Evolutionary conservation across 2,888 invertebrate species (phyloP), one percentile per base, ranked within the genome.

Genomic region (Scelioninae gen. 1): DNA sequence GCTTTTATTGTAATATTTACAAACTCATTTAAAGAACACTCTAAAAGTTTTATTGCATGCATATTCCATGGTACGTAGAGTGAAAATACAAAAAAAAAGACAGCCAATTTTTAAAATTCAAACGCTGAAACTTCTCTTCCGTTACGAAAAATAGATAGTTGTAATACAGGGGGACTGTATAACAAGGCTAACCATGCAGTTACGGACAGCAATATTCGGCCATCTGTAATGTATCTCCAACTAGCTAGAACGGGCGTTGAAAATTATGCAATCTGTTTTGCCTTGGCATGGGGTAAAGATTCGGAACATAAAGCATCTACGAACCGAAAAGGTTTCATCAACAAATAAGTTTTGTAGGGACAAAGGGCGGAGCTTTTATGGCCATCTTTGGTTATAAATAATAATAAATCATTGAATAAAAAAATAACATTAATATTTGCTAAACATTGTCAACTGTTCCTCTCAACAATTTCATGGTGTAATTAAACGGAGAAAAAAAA

Each of bases 181-280:
- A 10, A 15, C 23, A 51, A 65, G 56, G 71, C 65, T 71, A 78
- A 78, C 56, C 16, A 10, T 55, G 38, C 45, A 55, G 40, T 56
- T 51, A 71, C 23, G 43, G 38, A 60, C 34, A 53, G 68, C 51
- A 71, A 78, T 69, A 71, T 78, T 56, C 34, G 45, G 15, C 71
- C 74, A 80, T 80, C 74, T 69, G 74, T 80, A 80, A 55, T 79
- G 66, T 13, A 45, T 43, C 51, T 16, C 40, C 29, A 79, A 66
- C 79, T 66, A 60, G 45, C 51, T 65, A 16, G 23, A 65, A 72
- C 79, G 49, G 45, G 58, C 58, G 60, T 49, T 31, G 65, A 79
- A 78, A 72, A 79, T 79, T 79, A 79, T 72, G 72, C 79, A 79
- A 79, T 79, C 66, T 65, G 72, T 66, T 79, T 79, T 79, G 65